A percentile compares a stretch with the other conserved stretches of the same genome.
Conservation (phyloP, 2,888 invertebrate genomes). For the Trichopoda pennipes region DNA sequence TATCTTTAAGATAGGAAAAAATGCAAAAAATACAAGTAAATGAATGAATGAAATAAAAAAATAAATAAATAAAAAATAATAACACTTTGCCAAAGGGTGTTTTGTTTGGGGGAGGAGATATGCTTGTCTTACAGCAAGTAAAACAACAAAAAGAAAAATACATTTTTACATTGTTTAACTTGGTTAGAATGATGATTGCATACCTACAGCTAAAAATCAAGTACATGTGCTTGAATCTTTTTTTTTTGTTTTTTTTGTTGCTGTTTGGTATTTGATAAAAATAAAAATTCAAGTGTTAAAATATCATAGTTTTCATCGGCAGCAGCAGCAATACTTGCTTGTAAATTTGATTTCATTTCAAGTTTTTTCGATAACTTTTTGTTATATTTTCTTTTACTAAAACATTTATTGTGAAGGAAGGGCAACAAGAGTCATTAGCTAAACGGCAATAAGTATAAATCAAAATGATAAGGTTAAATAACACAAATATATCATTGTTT, state of each 20-base stretch:
- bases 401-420: neutral
- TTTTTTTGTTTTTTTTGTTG: no score
- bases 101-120: conserved; percentile 23
- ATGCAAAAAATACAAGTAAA: conserved; percentile 16
- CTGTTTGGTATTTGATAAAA: conserved; percentile 17
- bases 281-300: conserved; percentile 31
- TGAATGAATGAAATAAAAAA: conserved; percentile 18
- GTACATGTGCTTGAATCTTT: conserved; percentile 3
- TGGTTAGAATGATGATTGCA: conserved; percentile 28
- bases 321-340: neutral
- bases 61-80: no score
- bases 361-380: neutral
- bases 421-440: neutral
- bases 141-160: conserved; percentile 19
- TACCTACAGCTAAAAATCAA: conserved; percentile 17
- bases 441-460: no score
- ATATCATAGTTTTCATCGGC: neutral
- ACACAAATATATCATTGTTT: no score
- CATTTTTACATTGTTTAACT: conserved; percentile 25
- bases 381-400: neutral
- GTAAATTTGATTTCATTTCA: neutral
- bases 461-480: no score
- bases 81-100: conserved; percentile 54
- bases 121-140: conserved; percentile 25
- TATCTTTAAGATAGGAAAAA: conserved; percentile 50